Evolutionary conservation across 2,113 vertebrate genomes (phyloP).

Genomic region (Urocynchramus pylzowi): DNA sequence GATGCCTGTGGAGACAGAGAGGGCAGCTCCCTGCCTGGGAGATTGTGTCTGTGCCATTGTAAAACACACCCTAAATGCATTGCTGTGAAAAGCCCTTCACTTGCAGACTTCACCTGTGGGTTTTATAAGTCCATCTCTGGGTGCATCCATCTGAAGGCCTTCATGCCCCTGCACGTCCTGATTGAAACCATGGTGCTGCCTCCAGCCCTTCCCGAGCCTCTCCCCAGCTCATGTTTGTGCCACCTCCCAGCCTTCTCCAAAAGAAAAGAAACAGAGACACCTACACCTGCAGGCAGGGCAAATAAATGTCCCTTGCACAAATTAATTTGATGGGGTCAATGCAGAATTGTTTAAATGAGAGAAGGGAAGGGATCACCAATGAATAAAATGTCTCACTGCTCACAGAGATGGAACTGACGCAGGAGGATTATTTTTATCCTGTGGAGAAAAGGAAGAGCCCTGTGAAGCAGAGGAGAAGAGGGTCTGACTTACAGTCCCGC

Average conservation of each 20-base stretch:
- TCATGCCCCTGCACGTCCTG: rapidly evolving
- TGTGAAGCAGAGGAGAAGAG: background rate
- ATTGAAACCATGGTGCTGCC: rapidly evolving
- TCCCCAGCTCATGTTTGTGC: rapidly evolving
- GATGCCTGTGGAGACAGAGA: background rate
- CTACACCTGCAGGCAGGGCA: background rate
- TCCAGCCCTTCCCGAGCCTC: background rate
- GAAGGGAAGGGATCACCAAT: background rate
- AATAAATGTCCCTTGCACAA: background rate
- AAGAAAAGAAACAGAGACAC: background rate
- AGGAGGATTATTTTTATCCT: constrained; percentile 57
- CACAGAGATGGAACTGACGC: constrained; percentile 20
- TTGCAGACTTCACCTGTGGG: background rate
- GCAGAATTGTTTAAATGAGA: constrained; percentile 56
- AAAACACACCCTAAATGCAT: background rate
- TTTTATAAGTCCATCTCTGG: background rate
- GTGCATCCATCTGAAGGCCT: background rate
- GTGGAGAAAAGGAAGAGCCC: background rate
- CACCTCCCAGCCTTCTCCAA: background rate
- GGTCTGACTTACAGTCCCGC: background rate
- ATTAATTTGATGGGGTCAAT: constrained; percentile 31
- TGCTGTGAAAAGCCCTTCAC: background rate
- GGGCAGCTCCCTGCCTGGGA: background rate
- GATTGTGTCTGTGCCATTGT: background rate
- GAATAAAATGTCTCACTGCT: constrained; percentile 13